phyloP scores from a whole-genome alignment of 2,888 invertebrate genomes.

The Erebia aethiops region DNA sequence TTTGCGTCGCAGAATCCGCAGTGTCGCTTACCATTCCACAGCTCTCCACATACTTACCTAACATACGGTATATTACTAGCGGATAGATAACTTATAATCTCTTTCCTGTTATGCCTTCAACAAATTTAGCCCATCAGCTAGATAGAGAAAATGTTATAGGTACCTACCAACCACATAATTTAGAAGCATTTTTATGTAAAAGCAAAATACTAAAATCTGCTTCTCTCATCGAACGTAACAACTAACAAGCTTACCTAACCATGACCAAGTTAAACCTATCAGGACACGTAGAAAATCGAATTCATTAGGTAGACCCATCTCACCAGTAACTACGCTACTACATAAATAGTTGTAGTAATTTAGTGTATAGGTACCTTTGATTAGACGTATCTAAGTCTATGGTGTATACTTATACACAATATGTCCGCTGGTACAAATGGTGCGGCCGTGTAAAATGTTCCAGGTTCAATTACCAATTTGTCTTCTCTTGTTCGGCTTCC shows the following conservation, averaged over 20 bases:
- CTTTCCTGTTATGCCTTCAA: constrained; percentile 38
- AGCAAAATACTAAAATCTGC: not conserved
- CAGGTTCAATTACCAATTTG: too few relatives aligned
- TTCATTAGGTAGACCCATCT: not conserved
- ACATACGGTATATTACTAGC: constrained; percentile 45
- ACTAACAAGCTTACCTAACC: not conserved
- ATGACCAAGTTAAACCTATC: constrained; percentile 5
- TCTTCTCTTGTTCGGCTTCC: too few relatives aligned
- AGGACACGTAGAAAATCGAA: not conserved
- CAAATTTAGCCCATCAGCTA: not conserved
- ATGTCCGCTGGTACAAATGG: too few relatives aligned
- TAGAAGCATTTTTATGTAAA: not conserved
- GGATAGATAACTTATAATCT: constrained; percentile 39
- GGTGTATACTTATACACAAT: too few relatives aligned
- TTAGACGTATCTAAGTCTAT: too few relatives aligned
- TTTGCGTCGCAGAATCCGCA: constrained; percentile 81
- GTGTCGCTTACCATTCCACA: constrained; percentile 62
- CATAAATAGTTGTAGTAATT: too few relatives aligned
- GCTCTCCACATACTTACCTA: constrained; percentile 26
- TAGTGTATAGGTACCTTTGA: too few relatives aligned
- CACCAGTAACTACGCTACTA: too few relatives aligned
- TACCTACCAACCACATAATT: too few relatives aligned
- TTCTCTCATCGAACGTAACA: constrained; percentile 13
- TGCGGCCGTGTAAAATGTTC: too few relatives aligned
- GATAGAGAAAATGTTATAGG: too few relatives aligned